These are phyloP conservation scores for Heteromyza rotundicornis DNA, from an alignment of 2,888 invertebrate species.

Conservation along the genomic window DNA sequence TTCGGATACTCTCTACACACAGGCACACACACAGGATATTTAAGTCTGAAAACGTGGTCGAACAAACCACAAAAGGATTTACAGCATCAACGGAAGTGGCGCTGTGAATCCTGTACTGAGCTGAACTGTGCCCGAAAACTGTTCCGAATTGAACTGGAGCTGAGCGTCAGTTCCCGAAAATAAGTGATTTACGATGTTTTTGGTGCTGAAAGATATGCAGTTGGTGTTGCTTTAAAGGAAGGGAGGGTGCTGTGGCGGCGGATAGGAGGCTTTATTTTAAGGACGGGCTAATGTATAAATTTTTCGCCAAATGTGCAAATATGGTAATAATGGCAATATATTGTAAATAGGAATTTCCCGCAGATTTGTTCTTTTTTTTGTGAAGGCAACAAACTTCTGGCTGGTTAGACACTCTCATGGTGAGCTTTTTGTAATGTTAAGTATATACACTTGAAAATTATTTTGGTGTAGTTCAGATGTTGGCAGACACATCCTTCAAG, in stretches of 20 bases:
- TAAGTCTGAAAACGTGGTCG: conserved; percentile 29
- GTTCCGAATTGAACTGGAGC: background rate
- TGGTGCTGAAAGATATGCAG: background rate
- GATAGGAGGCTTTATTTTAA: background rate
- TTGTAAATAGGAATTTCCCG: background rate
- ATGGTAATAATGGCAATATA: background rate
- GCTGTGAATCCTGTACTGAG: background rate
- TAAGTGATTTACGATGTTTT: conserved; percentile 15
- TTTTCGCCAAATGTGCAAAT: background rate
- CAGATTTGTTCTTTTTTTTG: too few species aligned
- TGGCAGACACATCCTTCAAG: too few species aligned
- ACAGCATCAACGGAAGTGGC: background rate
- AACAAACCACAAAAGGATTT: conserved; percentile 26
- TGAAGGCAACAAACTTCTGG: too few species aligned
- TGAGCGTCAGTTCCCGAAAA: background rate
- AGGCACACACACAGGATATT: too few species aligned
- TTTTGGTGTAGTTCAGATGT: too few species aligned
- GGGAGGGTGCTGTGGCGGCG: background rate
- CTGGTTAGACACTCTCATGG: too few species aligned
- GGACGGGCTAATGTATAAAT: too few species aligned
- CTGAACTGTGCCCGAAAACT: background rate
- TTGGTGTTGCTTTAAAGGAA: background rate
- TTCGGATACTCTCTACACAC: background rate
- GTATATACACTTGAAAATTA: too few species aligned
- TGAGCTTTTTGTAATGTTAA: too few species aligned